Evolutionary conservation across 2,888 invertebrate genomes (phyloP).

Genomic region (Calliopum simillimum): DNA sequence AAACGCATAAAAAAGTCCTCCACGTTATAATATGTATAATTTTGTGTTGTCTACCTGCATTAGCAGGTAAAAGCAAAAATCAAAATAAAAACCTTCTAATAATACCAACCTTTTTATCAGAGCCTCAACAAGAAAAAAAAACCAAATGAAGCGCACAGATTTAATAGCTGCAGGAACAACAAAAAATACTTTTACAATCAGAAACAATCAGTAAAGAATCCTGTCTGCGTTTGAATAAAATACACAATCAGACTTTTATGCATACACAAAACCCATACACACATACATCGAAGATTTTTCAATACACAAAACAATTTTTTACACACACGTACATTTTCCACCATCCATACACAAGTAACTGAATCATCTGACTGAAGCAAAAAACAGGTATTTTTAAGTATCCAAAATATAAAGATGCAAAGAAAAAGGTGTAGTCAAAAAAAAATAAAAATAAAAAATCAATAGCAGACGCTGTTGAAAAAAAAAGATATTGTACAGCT

Average conservation of each 20-base stretch:
- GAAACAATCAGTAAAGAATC: constrained; percentile 28
- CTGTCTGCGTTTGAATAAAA: constrained; percentile 19
- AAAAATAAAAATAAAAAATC: background rate
- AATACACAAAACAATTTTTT: background rate
- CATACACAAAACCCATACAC: too few species aligned
- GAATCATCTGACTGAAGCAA: background rate
- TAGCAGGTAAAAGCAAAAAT: constrained; percentile 8
- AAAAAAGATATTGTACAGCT: constrained; percentile 8
- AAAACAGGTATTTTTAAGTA: constrained; percentile 17
- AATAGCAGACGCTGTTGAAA: background rate
- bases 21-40: background rate
- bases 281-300: background rate
- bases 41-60: background rate
- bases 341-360: background rate
- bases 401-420: background rate
- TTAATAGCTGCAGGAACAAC: background rate
- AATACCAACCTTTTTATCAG: background rate
- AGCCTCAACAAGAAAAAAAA: constrained; percentile 1
- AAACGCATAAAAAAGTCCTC: constrained; percentile 7
- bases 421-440: background rate
- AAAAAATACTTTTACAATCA: background rate
- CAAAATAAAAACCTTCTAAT: background rate
- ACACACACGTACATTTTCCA: background rate
- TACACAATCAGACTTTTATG: background rate
- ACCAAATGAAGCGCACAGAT: background rate